Base-by-base conservation (phyloP, 2,888 invertebrate species). In the Altica lythri region DNA sequence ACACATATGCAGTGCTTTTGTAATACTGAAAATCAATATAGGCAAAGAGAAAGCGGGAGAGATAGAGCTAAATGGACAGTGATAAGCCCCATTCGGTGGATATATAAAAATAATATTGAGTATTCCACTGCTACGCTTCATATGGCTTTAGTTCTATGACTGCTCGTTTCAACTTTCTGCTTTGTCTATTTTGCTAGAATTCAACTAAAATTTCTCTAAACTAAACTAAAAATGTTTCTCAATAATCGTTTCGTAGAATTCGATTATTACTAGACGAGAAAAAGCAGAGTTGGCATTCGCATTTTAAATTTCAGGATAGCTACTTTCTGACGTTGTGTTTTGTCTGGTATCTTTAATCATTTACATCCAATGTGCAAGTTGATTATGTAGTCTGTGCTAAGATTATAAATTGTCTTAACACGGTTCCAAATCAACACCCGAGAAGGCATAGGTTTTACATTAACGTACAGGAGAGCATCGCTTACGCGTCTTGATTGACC, bases 21-120 rank as follows among this genome's bases (percentile, higher is more conserved):
- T 22, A n/a, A n/a, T n/a, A n/a, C n/a, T 8, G 22, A 40, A 40
- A 40, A 40, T 40, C 40, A 10, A 40, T 40, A 40, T 30, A 12
- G 10, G 16, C 34, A 34, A 9, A 34, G 16, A 34, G 16, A 5
- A 16, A 34, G 16, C 13, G 13, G 3, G 16, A 34, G 14, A 34
- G 14, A n/a, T n/a, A n/a, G 16, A 34, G 16, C 16, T 34, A 34
- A 34, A 34, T 34, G 3, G 16, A 34, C 34, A 34, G 14, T 34
- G 34, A 34, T 34, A 34, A 14, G 16, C 34, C 9, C 16, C 16
- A 34, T 34, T 34, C 9, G 12, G 34, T 4, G 8, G 34, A 34
- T 12, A 34, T 16, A 34, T 14, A 34, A 14, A 34, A 34, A 9
- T 16, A 16, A 3, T 16, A 34, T 34, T 34, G 14, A 16, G 9